Conservation (phyloP, 2,797 vertebrate species). For the Ambastaia sidthimunki region DNA sequence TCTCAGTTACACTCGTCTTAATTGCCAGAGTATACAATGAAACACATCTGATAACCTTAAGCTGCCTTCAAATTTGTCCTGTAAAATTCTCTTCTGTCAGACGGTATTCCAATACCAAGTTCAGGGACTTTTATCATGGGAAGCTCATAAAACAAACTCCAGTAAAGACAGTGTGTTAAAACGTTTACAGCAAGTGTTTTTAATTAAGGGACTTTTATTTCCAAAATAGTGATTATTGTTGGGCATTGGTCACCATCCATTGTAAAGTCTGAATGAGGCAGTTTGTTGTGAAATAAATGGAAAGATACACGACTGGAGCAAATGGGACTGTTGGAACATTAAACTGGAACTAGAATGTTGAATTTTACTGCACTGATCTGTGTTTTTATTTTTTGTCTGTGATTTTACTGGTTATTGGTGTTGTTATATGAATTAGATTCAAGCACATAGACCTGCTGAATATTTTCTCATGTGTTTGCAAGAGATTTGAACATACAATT, state of each 20-base stretch:
- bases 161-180: slow-evolving; percentile 72
- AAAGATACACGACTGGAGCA: neutral
- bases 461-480: neutral
- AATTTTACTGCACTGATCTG: neutral
- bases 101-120: slow-evolving; percentile 55
- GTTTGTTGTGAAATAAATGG: slow-evolving; percentile 22
- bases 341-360: neutral
- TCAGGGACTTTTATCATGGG: slow-evolving; percentile 63
- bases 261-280: neutral
- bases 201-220: slow-evolving; percentile 69
- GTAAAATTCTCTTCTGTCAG: slow-evolving; percentile 66
- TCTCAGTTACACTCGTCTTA: slow-evolving; percentile 71
- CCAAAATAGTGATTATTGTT: slow-evolving; percentile 65
- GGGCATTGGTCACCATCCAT: slow-evolving; percentile 41
- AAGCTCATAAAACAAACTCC: slow-evolving; percentile 68
- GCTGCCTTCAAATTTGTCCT: slow-evolving; percentile 68
- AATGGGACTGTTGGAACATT: neutral
- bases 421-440: neutral
- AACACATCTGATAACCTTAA: slow-evolving; percentile 65
- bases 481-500: neutral
- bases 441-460: neutral
- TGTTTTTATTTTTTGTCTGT: too few relatives aligned
- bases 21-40: slow-evolving; percentile 67
- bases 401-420: neutral
- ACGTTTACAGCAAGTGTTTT: slow-evolving; percentile 64